phyloP scores from a whole-genome alignment of 2,888 invertebrate species.

The Troides oblongomaculatus region DNA sequence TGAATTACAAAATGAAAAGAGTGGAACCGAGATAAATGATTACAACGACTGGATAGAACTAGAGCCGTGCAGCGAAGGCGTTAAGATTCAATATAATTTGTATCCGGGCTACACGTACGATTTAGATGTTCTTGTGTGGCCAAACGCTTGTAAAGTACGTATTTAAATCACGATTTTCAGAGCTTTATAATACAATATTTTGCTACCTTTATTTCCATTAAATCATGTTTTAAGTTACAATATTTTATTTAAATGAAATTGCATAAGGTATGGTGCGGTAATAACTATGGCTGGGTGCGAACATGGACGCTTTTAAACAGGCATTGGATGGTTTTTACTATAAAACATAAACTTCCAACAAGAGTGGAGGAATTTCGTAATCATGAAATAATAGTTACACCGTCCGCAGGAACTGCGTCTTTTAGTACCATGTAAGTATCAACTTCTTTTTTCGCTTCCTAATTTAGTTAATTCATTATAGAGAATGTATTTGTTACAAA shows the following conservation, averaged over 20 bases:
- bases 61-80: conserved; percentile 49
- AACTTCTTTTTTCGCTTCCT: not conserved
- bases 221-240: too few species aligned
- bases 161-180: not conserved
- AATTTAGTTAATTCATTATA: not conserved
- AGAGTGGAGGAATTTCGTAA: conserved; percentile 50
- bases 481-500: not conserved
- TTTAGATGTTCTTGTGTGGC: conserved; percentile 64
- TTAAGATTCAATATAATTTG: conserved; percentile 60
- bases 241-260: too few species aligned
- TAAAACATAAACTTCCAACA: conserved; percentile 59
- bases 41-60: conserved; percentile 59
- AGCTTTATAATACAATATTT: not conserved
- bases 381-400: conserved; percentile 46
- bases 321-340: conserved; percentile 64
- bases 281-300: conserved; percentile 59
- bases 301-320: conserved; percentile 64
- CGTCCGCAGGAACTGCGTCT: conserved; percentile 44
- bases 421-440: conserved; percentile 49
- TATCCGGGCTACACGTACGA: conserved; percentile 59
- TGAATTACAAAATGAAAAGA: conserved; percentile 43
- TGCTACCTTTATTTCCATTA: too few species aligned
- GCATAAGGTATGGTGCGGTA: conserved; percentile 51
- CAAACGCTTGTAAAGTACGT: conserved; percentile 62
- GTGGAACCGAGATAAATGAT: conserved; percentile 42